Evolutionary conservation across 2,113 vertebrate species (phyloP).

Genomic region (Alectura lathami): DNA sequence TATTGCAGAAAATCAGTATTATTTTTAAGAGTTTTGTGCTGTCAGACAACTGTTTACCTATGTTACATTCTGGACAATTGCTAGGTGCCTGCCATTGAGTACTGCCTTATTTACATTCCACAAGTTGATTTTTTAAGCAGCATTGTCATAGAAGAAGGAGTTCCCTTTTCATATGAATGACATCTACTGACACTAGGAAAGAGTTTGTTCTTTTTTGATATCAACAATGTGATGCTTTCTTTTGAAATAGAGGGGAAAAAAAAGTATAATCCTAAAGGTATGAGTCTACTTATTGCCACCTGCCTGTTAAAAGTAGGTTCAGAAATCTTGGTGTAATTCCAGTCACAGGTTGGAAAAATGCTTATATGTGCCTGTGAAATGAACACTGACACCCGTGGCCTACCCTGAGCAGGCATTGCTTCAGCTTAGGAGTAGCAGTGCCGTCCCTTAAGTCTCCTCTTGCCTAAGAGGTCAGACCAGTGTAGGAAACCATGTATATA

Average conservation of each 20-base stretch:
- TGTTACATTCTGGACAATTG: constrained; percentile 47
- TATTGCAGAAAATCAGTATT: constrained; percentile 80
- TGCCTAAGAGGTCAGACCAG: neutral
- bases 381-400: too few relatives aligned
- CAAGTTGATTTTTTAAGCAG: constrained; percentile 31
- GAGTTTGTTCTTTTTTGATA: neutral
- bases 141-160: neutral
- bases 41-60: constrained; percentile 63
- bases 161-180: neutral
- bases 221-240: neutral
- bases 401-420: neutral
- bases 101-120: constrained; percentile 59
- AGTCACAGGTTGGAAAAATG: neutral
- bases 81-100: constrained; percentile 57
- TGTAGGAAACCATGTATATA: neutral
- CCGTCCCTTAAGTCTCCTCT: neutral
- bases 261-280: neutral
- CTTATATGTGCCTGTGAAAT: neutral
- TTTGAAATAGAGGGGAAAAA: neutral
- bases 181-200: constrained; percentile 1
- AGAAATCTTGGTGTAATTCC: neutral
- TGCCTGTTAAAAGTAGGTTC: neutral
- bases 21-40: constrained; percentile 67
- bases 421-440: neutral
- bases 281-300: neutral